phyloP scores from a whole-genome alignment of 2,888 invertebrate genomes.

The Euclidia mi region DNA sequence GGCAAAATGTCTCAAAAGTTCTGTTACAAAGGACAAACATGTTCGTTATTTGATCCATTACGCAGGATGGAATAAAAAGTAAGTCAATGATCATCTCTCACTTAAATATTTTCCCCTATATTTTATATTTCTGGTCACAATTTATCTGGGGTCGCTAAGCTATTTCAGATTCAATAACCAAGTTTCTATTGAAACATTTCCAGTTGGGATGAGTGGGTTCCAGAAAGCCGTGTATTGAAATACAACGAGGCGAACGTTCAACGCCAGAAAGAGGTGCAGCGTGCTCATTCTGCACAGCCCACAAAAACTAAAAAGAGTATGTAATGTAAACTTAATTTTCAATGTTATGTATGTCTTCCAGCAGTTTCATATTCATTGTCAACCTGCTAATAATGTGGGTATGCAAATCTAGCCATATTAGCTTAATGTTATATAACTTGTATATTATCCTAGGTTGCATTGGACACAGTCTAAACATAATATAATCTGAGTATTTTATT shows the following conservation, averaged over 20 bases:
- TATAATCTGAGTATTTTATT: no score
- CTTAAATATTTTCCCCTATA: not conserved
- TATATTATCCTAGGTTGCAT: no score
- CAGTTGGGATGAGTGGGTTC: slow-evolving; percentile 98
- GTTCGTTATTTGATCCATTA: slow-evolving; percentile 98
- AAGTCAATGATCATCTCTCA: slow-evolving; percentile 65
- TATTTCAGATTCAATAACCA: not conserved
- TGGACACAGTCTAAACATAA: no score
- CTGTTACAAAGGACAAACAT: slow-evolving; percentile 95
- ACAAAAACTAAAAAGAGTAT: slow-evolving; percentile 91
- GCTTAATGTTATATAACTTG: no score
- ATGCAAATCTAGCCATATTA: no score
- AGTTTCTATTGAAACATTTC: slow-evolving; percentile 51
- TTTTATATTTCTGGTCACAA: not conserved
- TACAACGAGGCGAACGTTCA: slow-evolving; percentile 97
- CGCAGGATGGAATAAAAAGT: slow-evolving; percentile 99
- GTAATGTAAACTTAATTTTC: not conserved
- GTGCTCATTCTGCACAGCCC: slow-evolving; percentile 94
- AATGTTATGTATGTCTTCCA: no score
- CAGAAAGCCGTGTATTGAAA: slow-evolving; percentile 96
- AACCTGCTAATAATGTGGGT: no score
- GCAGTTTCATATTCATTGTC: no score
- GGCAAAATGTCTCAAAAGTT: slow-evolving; percentile 97
- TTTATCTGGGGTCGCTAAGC: no score
- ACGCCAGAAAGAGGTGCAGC: slow-evolving; percentile 96